Percentiles rank a stretch among this genome's conserved stretches.
Conservation (phyloP, 2,797 vertebrate genomes). For the Sarcophilus harrisii region DNA sequence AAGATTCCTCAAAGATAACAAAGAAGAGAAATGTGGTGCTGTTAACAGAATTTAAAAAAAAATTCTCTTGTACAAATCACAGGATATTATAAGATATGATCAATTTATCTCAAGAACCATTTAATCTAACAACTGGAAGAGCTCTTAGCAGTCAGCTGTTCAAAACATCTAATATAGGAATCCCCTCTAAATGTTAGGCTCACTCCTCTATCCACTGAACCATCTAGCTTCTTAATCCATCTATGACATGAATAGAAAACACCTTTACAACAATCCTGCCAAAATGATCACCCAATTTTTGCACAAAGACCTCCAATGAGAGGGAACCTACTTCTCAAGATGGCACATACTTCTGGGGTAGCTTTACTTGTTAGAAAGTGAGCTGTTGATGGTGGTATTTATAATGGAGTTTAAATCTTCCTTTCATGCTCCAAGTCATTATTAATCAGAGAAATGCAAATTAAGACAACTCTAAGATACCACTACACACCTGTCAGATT, state of each 20-base stretch:
- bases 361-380: background rate
- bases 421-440: background rate
- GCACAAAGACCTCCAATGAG: background rate
- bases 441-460: too few species aligned
- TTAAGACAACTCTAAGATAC: too few species aligned
- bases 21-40: background rate
- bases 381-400: background rate
- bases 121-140: background rate
- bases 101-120: background rate
- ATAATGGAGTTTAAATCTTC: background rate
- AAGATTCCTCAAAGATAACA: background rate
- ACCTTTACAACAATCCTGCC: background rate
- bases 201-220: background rate
- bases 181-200: background rate
- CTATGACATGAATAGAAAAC: background rate
- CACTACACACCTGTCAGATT: too few species aligned
- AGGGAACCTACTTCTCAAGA: background rate
- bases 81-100: background rate
- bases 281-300: background rate
- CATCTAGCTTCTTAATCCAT: background rate
- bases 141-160: background rate
- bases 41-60: background rate
- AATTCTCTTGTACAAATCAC: background rate
- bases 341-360: background rate
- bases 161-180: background rate